Conservation (phyloP, 2,888 invertebrate genomes). For the Clistopyga incitator region DNA sequence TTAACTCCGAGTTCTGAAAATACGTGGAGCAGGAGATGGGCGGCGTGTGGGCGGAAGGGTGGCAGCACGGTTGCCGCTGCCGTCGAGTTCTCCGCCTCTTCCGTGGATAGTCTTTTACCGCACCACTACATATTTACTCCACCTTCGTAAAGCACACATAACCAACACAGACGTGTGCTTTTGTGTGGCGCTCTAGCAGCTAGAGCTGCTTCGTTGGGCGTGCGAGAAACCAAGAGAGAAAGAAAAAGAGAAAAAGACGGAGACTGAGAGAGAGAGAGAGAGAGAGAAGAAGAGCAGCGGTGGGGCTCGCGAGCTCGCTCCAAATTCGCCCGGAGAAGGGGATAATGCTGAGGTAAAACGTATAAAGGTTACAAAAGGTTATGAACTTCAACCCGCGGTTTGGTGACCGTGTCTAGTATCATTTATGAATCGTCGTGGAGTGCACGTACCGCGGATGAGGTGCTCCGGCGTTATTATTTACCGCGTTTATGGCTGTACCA, state of each 20-base stretch:
- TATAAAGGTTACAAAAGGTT: constrained; percentile 80
- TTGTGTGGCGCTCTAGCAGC: background rate
- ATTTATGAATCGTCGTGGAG: constrained; percentile 74
- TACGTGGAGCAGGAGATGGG: background rate
- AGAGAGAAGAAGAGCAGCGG: constrained; percentile 67
- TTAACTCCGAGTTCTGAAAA: background rate
- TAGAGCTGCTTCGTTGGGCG: background rate
- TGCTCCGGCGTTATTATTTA: background rate
- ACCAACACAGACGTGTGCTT: background rate
- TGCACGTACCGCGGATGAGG: constrained; percentile 67
- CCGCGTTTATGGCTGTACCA: background rate
- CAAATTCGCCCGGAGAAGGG: constrained; percentile 69
- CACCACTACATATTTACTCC: background rate
- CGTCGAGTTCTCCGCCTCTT: background rate
- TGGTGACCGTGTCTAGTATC: constrained; percentile 73
- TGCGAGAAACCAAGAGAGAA: background rate
- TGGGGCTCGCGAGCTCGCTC: constrained; percentile 69
- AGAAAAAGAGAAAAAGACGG: background rate
- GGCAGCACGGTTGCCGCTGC: constrained; percentile 51
- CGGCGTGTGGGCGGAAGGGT: constrained; percentile 51
- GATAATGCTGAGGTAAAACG: constrained; percentile 75
- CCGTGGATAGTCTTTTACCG: background rate
- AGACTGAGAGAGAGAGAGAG: background rate
- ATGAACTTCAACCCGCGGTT: constrained; percentile 79
- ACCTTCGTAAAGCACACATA: too few relatives aligned